These are phyloP conservation scores for Aleiodes leptofemur DNA, from an alignment of 2,888 invertebrate species.

Conservation along the genomic window DNA sequence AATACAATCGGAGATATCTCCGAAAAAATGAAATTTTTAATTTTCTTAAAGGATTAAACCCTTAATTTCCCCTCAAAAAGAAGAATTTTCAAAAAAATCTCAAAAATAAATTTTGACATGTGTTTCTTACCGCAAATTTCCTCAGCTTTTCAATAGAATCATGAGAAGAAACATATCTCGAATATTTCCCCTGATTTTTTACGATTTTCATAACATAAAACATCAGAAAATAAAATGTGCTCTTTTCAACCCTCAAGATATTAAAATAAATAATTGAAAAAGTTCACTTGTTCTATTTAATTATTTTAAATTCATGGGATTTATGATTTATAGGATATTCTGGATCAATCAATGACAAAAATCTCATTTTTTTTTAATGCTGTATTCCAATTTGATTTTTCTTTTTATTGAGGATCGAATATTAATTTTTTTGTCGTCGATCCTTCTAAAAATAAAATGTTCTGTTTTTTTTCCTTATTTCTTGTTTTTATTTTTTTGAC, in stretches of 20 bases:
- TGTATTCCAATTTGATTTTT: constrained; percentile 37
- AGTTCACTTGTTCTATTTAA: too few relatives aligned
- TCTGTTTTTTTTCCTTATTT: constrained; percentile 27
- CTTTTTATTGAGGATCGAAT: constrained; percentile 51
- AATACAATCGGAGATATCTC: too few relatives aligned
- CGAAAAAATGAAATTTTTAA: too few relatives aligned
- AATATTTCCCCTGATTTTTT: too few relatives aligned
- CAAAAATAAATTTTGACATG: too few relatives aligned
- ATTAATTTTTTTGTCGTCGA: constrained; percentile 45
- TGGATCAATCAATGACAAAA: background rate
- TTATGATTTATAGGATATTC: constrained; percentile 8
- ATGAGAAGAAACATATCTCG: too few relatives aligned
- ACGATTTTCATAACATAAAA: too few relatives aligned
- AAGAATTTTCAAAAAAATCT: too few relatives aligned
- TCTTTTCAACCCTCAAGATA: background rate
- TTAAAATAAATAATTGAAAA: background rate
- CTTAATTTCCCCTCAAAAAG: background rate
- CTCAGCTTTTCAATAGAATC: too few relatives aligned
- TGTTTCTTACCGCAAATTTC: too few relatives aligned
- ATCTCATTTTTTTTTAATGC: constrained; percentile 4
- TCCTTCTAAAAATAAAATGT: constrained; percentile 43
- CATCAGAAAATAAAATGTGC: too few relatives aligned
- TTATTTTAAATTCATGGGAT: background rate
- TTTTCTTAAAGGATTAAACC: too few relatives aligned
- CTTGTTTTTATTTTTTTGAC: constrained; percentile 27